Conservation (phyloP, 2,888 invertebrate species). For the Philonicus albiceps region DNA sequence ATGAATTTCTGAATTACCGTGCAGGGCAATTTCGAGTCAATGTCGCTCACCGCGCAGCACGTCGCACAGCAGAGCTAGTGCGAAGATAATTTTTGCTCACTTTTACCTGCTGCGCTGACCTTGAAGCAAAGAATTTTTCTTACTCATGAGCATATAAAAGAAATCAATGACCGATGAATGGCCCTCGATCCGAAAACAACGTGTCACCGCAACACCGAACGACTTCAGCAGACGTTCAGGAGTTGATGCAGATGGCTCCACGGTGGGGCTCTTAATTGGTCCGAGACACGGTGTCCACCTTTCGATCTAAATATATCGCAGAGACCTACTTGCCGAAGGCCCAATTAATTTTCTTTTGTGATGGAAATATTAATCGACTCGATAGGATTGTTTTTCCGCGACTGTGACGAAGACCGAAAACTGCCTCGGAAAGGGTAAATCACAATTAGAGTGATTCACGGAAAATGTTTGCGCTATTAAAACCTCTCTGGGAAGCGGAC, state of each 20-base stretch:
- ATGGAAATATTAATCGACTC: not conserved
- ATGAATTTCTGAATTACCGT: not conserved
- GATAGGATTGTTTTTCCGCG: not conserved
- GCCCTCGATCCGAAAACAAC: not conserved
- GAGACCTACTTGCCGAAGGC: not conserved
- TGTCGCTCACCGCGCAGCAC: not conserved
- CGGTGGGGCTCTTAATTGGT: not conserved
- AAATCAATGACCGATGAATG: constrained; percentile 1
- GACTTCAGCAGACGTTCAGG: not conserved
- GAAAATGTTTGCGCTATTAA: not conserved
- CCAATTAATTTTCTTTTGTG: not conserved
- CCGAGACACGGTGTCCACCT: not conserved
- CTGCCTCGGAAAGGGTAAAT: not conserved
- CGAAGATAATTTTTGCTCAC: not conserved
- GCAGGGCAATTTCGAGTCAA: constrained; percentile 23
- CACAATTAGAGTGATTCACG: not conserved
- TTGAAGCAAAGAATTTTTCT: constrained; percentile 14
- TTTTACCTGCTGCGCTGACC: constrained; percentile 27
- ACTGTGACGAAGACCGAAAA: not conserved
- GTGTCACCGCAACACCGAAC: not conserved
- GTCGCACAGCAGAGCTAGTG: not conserved
- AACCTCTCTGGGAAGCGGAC: not conserved
- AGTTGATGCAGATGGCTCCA: not conserved
- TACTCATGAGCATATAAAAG: constrained; percentile 17
- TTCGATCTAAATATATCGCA: not conserved